phyloP scores from a whole-genome alignment of 2,888 invertebrate genomes.

The Pimpla rufipes region DNA sequence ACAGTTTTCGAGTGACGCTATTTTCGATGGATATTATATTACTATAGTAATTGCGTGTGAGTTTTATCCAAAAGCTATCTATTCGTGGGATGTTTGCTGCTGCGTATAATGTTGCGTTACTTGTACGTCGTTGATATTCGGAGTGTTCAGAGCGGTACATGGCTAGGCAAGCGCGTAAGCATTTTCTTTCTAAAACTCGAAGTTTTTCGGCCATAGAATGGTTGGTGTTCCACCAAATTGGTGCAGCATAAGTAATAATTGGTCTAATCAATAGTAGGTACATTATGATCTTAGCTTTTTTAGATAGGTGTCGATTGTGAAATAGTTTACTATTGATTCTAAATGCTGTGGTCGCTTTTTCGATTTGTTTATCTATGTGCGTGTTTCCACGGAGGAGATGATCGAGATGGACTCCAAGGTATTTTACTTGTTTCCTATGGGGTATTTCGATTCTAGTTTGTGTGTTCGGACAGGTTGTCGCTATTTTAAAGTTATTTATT shows the following conservation, averaged over 20 bases:
- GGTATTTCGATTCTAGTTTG: background rate
- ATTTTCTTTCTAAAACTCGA: background rate
- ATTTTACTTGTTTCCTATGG: background rate
- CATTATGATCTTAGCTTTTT: no score
- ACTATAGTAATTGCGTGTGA: background rate
- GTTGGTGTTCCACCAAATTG: background rate
- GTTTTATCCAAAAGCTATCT: background rate
- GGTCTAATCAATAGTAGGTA: constrained; percentile 14
- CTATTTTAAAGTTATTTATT: background rate
- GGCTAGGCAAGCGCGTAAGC: background rate
- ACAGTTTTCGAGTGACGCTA: accelerated
- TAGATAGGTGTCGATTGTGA: background rate
- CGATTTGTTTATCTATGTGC: background rate
- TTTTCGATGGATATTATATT: background rate
- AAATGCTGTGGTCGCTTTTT: background rate
- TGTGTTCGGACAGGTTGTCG: background rate
- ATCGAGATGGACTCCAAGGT: background rate
- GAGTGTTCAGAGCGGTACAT: background rate
- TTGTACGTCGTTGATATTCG: background rate
- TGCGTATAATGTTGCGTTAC: background rate
- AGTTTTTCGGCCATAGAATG: background rate
- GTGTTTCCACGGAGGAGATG: background rate
- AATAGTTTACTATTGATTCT: background rate
- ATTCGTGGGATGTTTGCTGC: background rate
- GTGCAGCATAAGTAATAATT: background rate